Evolutionary conservation across 2,113 vertebrate genomes (phyloP), one percentile per base, ranked within the genome.

Genomic region (Octodon degus): DNA sequence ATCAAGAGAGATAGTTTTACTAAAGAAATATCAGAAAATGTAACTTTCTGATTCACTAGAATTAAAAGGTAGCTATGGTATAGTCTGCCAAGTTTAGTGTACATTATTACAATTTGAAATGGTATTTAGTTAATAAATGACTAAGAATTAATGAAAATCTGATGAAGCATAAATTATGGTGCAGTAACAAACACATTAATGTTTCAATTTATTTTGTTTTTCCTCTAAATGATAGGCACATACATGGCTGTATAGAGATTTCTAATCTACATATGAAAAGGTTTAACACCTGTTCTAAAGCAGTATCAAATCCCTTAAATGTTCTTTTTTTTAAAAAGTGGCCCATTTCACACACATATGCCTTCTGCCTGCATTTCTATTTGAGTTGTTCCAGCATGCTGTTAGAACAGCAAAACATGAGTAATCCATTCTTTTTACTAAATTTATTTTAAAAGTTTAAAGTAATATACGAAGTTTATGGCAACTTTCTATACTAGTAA

Each of bases 371-470:
- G 14, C 20, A 62, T 65, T 55, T 13, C 9, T 37, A 91, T 19
- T 89, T 86, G 70, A 89, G 43, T 89, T 60, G 32, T 53, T 79
- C 58, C 43, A 58, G 12, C 40, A 92, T 80, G n/a, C 25, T 60
- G 79, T 89, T 63, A 86, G 91, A 58, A 91, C 1, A 94, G 81
- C 32, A 88, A 94, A 97, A 76, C 7, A 14, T 53, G 82, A 67
- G 5, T 27, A 86, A 77, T 77, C 5, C 5, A 92, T 32, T 91
- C 4, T 94, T 95, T 68, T 95, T 22, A 81, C 16, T 88, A 86
- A 80, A n/a, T 37, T 80, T 82, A 92, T 55, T 92, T 63, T 25
- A 93, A 95, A 19, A 96, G 34, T 90, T 88, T 55, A 92, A 95
- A 95, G 65, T 74, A 86, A 84, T 40, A 83, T 30, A 68, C 40